Evolutionary conservation across 2,888 invertebrate species (phyloP).

Genomic region (Bellardia bayeri): DNA sequence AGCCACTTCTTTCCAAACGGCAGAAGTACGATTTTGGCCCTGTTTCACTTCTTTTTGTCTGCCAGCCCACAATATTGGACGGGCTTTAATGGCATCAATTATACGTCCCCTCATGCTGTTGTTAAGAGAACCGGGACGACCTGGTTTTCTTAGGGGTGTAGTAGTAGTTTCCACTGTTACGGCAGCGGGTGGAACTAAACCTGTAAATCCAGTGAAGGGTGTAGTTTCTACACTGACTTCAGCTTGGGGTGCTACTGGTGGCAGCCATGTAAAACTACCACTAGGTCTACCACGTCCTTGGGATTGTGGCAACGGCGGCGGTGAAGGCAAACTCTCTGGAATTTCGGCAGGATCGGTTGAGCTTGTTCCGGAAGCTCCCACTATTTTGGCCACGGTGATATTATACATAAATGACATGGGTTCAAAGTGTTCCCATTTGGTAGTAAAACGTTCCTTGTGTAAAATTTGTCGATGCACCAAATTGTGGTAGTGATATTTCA

Average conservation of each 20-base stretch:
- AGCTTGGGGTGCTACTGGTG: constrained; percentile 74
- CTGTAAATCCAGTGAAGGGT: constrained; percentile 80
- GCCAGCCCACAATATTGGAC: constrained; percentile 80
- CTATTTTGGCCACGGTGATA: constrained; percentile 81
- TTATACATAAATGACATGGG: constrained; percentile 83
- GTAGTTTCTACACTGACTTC: constrained; percentile 72
- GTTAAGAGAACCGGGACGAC: constrained; percentile 81
- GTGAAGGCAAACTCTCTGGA: constrained; percentile 66
- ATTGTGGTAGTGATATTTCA: constrained; percentile 82
- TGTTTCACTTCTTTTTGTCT: constrained; percentile 79
- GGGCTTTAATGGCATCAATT: constrained; percentile 81
- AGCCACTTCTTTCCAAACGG: constrained; percentile 82
- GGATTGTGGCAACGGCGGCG: constrained; percentile 75
- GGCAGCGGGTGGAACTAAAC: constrained; percentile 81
- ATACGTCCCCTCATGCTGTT: constrained; percentile 82
- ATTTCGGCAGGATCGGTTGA: constrained; percentile 54
- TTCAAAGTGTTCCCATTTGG: constrained; percentile 82
- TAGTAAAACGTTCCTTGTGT: constrained; percentile 82
- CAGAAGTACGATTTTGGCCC: constrained; percentile 81
- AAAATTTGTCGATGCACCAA: constrained; percentile 81
- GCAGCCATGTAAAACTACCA: constrained; percentile 81
- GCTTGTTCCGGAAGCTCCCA: constrained; percentile 77
- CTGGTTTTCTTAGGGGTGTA: constrained; percentile 79
- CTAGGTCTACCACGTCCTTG: constrained; percentile 82
- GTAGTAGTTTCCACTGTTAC: constrained; percentile 79